These are phyloP conservation scores for Erebia aethiops DNA, from an alignment of 2,888 invertebrate species.

Conservation along the genomic window DNA sequence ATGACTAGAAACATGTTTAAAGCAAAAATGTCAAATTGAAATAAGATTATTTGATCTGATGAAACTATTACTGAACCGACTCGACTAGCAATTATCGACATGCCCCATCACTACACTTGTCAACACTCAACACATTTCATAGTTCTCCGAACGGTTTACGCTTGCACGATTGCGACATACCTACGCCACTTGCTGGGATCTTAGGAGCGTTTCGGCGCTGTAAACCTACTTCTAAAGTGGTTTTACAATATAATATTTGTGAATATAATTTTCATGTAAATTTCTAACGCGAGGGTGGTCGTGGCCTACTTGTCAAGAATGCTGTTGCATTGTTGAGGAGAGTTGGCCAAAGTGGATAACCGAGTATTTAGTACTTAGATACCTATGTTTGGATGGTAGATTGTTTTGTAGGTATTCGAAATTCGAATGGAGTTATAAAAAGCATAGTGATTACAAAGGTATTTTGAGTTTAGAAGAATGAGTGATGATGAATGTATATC, in stretches of 20 bases:
- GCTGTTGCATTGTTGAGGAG: constrained; percentile 16
- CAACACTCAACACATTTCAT: constrained; percentile 20
- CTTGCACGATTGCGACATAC: constrained; percentile 61
- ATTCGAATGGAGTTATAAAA: too few species aligned
- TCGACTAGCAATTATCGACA: background rate
- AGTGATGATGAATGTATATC: background rate
- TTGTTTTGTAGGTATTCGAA: background rate
- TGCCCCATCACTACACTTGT: constrained; percentile 15
- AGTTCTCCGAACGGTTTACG: constrained; percentile 19
- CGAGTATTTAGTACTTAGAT: background rate
- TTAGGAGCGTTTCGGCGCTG: constrained; percentile 74
- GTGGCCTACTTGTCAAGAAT: constrained; percentile 31
- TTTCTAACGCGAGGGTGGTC: constrained; percentile 29
- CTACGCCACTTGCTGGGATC: constrained; percentile 62
- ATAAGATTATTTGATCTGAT: background rate
- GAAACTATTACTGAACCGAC: background rate
- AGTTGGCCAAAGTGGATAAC: constrained; percentile 8
- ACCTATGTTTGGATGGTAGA: background rate
- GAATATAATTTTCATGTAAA: constrained; percentile 43
- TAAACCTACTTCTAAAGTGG: constrained; percentile 63
- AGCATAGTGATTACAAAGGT: too few species aligned
- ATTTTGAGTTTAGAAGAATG: too few species aligned
- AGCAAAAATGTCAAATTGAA: background rate
- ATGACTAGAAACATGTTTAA: background rate
- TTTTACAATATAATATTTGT: constrained; percentile 35